phyloP scores from a whole-genome alignment of 2,888 invertebrate species.

The Tetranychus truncatus region DNA sequence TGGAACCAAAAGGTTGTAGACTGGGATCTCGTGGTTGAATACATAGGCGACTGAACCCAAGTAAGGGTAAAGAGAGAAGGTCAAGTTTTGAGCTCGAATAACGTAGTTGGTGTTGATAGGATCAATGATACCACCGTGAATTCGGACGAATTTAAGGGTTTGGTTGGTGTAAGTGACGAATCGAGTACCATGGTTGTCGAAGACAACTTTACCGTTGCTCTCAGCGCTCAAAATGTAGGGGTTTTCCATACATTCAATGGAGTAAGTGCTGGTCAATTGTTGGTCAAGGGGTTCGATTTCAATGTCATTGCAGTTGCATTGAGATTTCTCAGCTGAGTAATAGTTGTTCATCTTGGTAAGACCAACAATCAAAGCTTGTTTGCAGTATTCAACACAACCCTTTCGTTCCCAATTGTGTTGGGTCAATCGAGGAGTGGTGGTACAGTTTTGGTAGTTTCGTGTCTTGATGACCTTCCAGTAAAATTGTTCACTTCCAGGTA shows the following conservation, averaged over 20 bases:
- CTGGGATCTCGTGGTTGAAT: neutral
- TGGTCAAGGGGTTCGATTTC: slow-evolving; percentile 25
- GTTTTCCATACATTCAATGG: slow-evolving; percentile 10
- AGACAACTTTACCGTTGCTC: slow-evolving; percentile 18
- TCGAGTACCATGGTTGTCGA: slow-evolving; percentile 18
- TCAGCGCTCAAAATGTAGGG: slow-evolving; percentile 14
- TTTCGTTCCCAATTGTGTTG: slow-evolving; percentile 26
- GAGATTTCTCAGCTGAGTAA: neutral
- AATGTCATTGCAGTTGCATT: neutral
- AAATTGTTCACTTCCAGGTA: slow-evolving; percentile 14
- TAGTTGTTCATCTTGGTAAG: neutral
- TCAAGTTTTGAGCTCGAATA: neutral
- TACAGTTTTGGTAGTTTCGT: slow-evolving; percentile 28
- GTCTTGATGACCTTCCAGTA: slow-evolving; percentile 28
- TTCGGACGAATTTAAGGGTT: neutral
- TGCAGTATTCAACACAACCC: slow-evolving; percentile 17
- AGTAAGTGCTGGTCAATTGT: slow-evolving; percentile 24
- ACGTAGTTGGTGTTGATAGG: neutral
- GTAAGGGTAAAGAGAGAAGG: neutral
- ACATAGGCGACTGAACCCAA: neutral
- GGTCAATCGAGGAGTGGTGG: slow-evolving; percentile 26
- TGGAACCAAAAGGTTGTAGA: neutral
- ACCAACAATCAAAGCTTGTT: neutral
- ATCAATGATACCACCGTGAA: no score
- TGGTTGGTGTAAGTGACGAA: slow-evolving; percentile 18